phyloP scores from a whole-genome alignment of 2,113 vertebrate genomes.

The Scolopax mira region DNA sequence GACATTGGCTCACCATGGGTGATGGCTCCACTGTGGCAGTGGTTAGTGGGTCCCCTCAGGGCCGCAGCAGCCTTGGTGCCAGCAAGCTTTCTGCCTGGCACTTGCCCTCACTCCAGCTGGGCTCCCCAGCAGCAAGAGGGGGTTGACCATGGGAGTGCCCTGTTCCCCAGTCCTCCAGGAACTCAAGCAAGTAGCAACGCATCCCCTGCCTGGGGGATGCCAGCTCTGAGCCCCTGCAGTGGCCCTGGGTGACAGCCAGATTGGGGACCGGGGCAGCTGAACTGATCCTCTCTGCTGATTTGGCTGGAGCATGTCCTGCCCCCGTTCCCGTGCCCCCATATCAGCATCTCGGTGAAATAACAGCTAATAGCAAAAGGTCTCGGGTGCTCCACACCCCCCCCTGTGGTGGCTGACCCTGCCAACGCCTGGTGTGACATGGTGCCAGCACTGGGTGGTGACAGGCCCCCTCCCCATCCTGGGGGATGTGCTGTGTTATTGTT shows the following conservation, averaged over 20 bases:
- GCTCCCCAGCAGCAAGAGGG: neutral
- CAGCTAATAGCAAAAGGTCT: neutral
- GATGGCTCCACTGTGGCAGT: neutral
- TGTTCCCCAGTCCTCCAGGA: neutral
- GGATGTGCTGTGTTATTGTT: neutral
- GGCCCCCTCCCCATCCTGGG: neutral
- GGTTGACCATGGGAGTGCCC: neutral
- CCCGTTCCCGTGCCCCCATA: accelerated
- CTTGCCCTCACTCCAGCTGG: neutral
- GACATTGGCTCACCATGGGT: neutral
- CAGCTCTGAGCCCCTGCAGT: neutral
- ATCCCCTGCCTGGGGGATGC: neutral
- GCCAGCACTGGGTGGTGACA: neutral
- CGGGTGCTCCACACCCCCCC: neutral
- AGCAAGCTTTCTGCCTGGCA: neutral
- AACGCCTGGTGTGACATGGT: neutral
- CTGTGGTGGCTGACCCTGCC: neutral
- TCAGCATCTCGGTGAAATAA: neutral
- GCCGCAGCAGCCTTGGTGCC: neutral
- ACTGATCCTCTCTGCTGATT: neutral
- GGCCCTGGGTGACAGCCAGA: neutral
- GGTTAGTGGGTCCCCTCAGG: accelerated
- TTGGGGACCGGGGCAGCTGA: neutral
- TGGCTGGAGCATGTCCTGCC: accelerated
- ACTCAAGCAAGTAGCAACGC: neutral